Evolutionary conservation across 1,140 invertebrate genomes (phyloP).

Genomic region (Megalopta genalis): DNA sequence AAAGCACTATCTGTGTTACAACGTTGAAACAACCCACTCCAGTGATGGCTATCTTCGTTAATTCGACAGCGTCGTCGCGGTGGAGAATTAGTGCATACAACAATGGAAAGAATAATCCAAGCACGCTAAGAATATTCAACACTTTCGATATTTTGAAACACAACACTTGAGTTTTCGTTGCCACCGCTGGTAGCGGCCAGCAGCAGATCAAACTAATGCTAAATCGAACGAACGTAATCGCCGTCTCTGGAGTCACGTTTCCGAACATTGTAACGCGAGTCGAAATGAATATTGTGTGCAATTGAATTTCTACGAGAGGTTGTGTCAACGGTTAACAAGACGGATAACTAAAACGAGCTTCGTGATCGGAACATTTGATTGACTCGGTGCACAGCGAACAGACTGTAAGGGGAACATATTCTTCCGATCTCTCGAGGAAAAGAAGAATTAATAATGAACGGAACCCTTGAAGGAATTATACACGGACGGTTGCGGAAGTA

Average conservation of each 20-base stretch:
- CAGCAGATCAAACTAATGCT: slow-evolving; percentile 21
- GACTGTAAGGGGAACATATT: no score
- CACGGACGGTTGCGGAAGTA: no score
- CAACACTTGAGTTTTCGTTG: slow-evolving; percentile 28
- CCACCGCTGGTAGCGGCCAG: slow-evolving; percentile 38
- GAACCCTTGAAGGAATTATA: not conserved
- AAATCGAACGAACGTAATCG: slow-evolving; percentile 33
- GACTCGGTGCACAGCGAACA: no score
- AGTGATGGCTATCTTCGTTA: slow-evolving; percentile 43
- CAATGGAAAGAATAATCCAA: slow-evolving; percentile 31
- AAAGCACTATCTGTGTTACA: slow-evolving; percentile 26
- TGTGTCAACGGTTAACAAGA: no score
- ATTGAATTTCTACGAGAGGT: no score
- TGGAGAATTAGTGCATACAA: slow-evolving; percentile 7
- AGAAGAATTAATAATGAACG: not conserved
- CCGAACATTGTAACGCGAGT: slow-evolving; percentile 8
- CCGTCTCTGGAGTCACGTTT: slow-evolving; percentile 31
- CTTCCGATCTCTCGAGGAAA: no score
- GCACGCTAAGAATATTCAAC: slow-evolving; percentile 7
- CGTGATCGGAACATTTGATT: no score
- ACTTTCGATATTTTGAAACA: slow-evolving; percentile 36
- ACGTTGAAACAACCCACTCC: slow-evolving; percentile 33
- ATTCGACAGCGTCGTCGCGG: slow-evolving; percentile 7
- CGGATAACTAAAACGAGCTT: no score
- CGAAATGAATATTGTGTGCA: no score